Conservation (phyloP, 2,888 invertebrate genomes). For the Dynastes maya region DNA sequence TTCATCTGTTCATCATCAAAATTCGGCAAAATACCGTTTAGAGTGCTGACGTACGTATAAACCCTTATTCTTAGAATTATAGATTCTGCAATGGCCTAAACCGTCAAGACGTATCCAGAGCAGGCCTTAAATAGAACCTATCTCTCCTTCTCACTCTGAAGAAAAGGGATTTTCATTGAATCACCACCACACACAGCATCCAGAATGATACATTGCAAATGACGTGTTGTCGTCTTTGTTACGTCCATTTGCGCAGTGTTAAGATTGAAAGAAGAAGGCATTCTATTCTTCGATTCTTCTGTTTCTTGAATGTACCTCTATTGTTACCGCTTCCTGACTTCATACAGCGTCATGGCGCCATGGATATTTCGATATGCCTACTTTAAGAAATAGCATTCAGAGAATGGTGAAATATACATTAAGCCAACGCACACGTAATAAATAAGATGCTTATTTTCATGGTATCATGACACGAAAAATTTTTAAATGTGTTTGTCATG, state of each 20-base stretch:
- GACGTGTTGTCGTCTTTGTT: constrained; percentile 16
- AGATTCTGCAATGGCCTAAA: not conserved
- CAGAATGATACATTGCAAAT: constrained; percentile 29
- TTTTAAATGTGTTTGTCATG: too few species aligned
- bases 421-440: not conserved
- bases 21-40: constrained; percentile 18
- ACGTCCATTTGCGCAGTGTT: not conserved
- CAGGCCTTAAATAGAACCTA: not conserved
- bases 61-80: constrained; percentile 24
- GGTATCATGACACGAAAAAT: too few species aligned
- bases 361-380: constrained; percentile 20
- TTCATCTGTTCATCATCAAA: constrained; percentile 27
- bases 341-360: constrained; percentile 40
- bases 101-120: not conserved
- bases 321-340: constrained; percentile 40
- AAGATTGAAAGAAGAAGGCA: not conserved
- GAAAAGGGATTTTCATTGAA: constrained; percentile 36
- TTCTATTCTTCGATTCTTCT: constrained; percentile 19
- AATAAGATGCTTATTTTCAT: too few species aligned
- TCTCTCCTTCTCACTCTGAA: not conserved
- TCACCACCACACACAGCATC: constrained; percentile 14
- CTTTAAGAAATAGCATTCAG: constrained; percentile 6
- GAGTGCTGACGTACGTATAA: not conserved
- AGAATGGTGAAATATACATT: not conserved
- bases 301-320: constrained; percentile 9